Evolutionary conservation across 2,113 vertebrate species (phyloP).

Genomic region (Sebastes fasciatus): DNA sequence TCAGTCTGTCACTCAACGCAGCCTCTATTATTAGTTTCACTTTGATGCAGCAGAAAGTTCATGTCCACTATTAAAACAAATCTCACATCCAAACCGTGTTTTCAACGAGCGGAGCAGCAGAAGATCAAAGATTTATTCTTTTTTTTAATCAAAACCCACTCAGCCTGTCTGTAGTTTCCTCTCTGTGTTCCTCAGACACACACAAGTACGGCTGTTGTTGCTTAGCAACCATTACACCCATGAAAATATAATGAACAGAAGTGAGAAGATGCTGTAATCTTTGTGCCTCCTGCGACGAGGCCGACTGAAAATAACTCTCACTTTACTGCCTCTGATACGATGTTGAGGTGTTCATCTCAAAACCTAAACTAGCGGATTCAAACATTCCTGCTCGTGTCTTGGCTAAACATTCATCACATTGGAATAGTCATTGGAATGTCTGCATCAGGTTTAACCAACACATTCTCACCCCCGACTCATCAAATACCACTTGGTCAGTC

Average conservation of each 20-base stretch:
- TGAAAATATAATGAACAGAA: slow-evolving; percentile 65
- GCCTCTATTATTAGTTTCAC: slow-evolving; percentile 1
- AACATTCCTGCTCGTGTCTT: too few species aligned
- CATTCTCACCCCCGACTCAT: too few species aligned
- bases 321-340: too few species aligned
- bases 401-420: too few species aligned
- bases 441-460: too few species aligned
- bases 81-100: slow-evolving; percentile 10
- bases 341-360: too few species aligned
- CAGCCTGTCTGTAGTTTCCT: slow-evolving; percentile 34
- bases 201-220: slow-evolving; percentile 59
- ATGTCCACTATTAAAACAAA: background rate
- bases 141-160: slow-evolving; percentile 59
- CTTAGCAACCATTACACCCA: slow-evolving; percentile 66
- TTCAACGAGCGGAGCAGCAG: slow-evolving; percentile 22
- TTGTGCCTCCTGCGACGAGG: slow-evolving; percentile 39
- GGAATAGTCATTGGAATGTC: too few species aligned
- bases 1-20: background rate
- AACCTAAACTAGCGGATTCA: too few species aligned
- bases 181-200: slow-evolving; percentile 31
- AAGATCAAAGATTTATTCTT: slow-evolving; percentile 55
- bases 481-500: too few species aligned
- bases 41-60: slow-evolving; percentile 3
- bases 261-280: slow-evolving; percentile 51
- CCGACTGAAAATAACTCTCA: background rate